Evolutionary conservation across 2,113 vertebrate genomes (phyloP).

Genomic region (Oreochromis spilurus): DNA sequence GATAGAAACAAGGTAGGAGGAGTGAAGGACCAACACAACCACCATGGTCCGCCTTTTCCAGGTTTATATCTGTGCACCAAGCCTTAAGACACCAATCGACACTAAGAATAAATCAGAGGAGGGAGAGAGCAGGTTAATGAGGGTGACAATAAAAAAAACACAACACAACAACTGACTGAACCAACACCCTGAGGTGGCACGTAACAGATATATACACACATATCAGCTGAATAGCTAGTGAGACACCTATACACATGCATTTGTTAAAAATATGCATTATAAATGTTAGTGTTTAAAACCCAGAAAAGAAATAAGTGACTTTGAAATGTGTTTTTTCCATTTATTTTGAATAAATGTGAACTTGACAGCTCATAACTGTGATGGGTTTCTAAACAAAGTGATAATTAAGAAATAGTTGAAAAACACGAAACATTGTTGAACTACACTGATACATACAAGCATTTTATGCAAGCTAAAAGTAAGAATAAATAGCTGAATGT

Average conservation of each 20-base stretch:
- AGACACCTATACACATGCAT: not conserved
- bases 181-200: not conserved
- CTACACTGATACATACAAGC: not conserved
- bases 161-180: not conserved
- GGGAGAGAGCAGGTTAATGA: not conserved
- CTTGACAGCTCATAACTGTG: not conserved
- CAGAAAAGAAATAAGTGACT: not conserved
- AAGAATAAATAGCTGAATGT: not conserved
- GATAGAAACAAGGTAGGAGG: accelerated
- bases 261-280: accelerated
- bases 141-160: not conserved
- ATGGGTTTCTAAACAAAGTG: accelerated
- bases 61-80: not conserved
- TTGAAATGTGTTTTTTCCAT: not conserved
- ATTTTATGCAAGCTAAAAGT: not conserved
- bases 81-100: not conserved
- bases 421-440: not conserved
- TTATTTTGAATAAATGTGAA: not conserved
- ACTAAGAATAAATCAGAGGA: not conserved
- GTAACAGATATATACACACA: not conserved
- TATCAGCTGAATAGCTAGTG: not conserved
- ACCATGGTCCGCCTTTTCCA: accelerated
- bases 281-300: not conserved
- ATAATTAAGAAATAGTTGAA: not conserved
- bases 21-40: not conserved